Evolutionary conservation across 92 coral and sea anemone species (phyloP).

Genomic region (Parazoanthus swiftii): DNA sequence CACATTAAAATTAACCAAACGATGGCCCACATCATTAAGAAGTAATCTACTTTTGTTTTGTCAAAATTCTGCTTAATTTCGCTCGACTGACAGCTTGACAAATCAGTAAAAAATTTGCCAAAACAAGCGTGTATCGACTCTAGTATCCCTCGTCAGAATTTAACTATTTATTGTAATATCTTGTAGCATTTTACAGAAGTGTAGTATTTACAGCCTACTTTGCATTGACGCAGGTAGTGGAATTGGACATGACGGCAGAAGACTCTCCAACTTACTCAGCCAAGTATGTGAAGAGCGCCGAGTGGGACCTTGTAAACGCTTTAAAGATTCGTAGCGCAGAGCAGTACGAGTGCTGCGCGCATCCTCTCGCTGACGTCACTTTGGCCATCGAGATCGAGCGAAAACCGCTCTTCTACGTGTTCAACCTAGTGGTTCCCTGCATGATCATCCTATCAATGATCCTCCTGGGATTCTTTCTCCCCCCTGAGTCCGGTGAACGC

Average conservation of each 20-base stretch:
- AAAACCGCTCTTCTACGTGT: constrained; percentile 88
- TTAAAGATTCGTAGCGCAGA: constrained; percentile 57
- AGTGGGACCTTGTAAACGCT: constrained; percentile 77
- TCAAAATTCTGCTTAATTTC: too few relatives aligned
- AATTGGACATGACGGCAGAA: constrained; percentile 84
- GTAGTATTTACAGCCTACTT: not conserved
- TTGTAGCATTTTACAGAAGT: not conserved
- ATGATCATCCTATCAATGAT: constrained; percentile 90
- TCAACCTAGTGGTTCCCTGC: constrained; percentile 92
- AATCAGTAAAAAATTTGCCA: too few relatives aligned
- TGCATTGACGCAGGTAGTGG: constrained; percentile 54
- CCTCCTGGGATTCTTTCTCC: constrained; percentile 90
- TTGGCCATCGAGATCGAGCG: constrained; percentile 69
- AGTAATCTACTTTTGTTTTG: too few relatives aligned
- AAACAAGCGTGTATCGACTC: too few relatives aligned
- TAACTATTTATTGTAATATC: too few relatives aligned
- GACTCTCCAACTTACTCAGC: constrained; percentile 63
- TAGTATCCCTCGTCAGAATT: too few relatives aligned
- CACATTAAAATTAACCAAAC: too few relatives aligned
- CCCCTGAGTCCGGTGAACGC: constrained; percentile 96
- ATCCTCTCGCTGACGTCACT: constrained; percentile 81
- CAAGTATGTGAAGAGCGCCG: constrained; percentile 87
- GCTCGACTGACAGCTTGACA: too few relatives aligned
- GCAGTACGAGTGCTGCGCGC: constrained; percentile 74
- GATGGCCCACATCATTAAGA: too few relatives aligned